A percentile compares a stretch with the other conserved stretches of the same genome.
Evolutionary conservation across 2,113 vertebrate genomes (phyloP).

Genomic region (Apodemus sylvaticus): DNA sequence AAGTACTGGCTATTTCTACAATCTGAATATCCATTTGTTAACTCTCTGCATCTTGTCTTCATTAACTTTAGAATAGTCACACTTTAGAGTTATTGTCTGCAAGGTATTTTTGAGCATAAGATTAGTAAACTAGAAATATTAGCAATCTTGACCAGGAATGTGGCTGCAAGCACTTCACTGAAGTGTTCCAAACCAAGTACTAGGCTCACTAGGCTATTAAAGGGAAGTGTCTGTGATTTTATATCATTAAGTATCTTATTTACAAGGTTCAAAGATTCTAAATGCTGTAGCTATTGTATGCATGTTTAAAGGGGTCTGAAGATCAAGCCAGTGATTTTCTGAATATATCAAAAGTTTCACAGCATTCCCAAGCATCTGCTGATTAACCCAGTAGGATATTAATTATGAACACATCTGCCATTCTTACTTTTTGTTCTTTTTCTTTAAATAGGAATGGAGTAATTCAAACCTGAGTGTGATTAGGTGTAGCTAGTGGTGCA

Average conservation of each 20-base stretch:
- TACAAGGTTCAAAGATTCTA: conserved; percentile 64
- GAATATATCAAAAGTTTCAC: conserved; percentile 83
- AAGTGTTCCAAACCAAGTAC: conserved; percentile 65
- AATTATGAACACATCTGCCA: conserved; percentile 87
- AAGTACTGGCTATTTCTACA: not conserved
- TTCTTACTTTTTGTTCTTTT: conserved; percentile 85
- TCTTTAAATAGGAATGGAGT: conserved; percentile 83
- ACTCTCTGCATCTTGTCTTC: not conserved
- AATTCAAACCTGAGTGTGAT: conserved; percentile 79
- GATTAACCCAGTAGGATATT: conserved; percentile 88
- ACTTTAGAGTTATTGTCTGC: conserved; percentile 46
- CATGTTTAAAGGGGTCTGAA: conserved; percentile 75
- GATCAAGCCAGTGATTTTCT: conserved; percentile 82
- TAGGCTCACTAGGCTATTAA: conserved; percentile 74
- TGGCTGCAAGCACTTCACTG: conserved; percentile 65
- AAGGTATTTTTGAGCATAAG: conserved; percentile 71
- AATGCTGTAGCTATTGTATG: conserved; percentile 60
- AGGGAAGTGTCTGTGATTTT: conserved; percentile 72
- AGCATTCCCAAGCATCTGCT: conserved; percentile 84
- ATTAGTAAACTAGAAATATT: conserved; percentile 65
- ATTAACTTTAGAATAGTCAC: not conserved
- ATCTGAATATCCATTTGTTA: not conserved
- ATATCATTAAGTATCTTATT: conserved; percentile 63
- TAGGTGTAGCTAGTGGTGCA: conserved; percentile 65
- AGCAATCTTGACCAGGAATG: conserved; percentile 66